Evolutionary conservation across 1,140 invertebrate genomes (phyloP), one percentile per base, ranked within the genome.

Genomic region (Piezodorus guildinii): DNA sequence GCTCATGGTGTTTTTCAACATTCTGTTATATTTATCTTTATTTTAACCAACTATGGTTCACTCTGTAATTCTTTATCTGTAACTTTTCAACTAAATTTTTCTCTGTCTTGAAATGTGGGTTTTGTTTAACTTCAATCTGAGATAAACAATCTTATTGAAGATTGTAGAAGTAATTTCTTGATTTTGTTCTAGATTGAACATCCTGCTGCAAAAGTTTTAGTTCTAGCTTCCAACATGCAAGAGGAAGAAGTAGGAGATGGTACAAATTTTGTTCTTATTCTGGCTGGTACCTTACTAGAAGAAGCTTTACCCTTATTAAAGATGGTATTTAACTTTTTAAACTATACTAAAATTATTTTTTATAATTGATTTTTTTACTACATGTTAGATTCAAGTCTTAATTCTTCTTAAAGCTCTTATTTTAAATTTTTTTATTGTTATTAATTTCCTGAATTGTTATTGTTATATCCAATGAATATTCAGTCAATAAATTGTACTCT

Each of bases 201-300:
- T 78, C 97, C 96, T 60, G 96, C 96, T 56, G 97, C 95, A n/a
- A 97, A 96, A 75, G 79, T 99, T 51, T 85, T 99, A 76, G 90
- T 98, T 9, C 77, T 98, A 70, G 94, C 91, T 17, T 94, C 94
- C 68, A 86, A 98, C 77, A 98, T 98, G 88, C 96, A 99, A 78
- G 94, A 99, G 77, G 85, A 95, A 72, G 96, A 99, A 83, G 88
- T 97, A 69, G 97, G 97, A 25, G 97, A 99, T 82, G 96, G 95
- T 51, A 99, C 96, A 10, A 99, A 99, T 75, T 97, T 97, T 80
- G 95, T 98, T 2, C 86, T 99, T 39, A 88, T 98, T 6, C 81
- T 99, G 68, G 88, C 91, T 70, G 95, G 95, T 23, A 87, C 94
- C 62, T 77, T 99, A 17, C 76, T 99, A 6, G 92, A 97, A 77